Evolutionary conservation across 2,113 vertebrate species (phyloP).

Genomic region (Istiophorus platypterus): DNA sequence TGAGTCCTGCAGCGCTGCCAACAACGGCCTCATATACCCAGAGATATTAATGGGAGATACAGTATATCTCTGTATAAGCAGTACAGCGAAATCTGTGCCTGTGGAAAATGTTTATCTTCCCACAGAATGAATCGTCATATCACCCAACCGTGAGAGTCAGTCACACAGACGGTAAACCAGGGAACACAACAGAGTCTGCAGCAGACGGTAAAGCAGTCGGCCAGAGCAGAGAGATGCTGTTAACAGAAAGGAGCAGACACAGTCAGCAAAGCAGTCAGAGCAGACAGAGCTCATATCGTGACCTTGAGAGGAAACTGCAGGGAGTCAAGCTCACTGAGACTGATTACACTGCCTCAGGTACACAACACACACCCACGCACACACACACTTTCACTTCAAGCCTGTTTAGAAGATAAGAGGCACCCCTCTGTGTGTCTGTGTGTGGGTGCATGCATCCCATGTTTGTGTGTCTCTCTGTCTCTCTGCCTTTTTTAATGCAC

Average conservation of each 20-base stretch:
- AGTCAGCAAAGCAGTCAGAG: not conserved
- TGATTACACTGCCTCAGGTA: constrained; percentile 36
- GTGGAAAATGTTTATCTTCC: not conserved
- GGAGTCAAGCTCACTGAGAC: constrained; percentile 16
- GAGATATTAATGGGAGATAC: not conserved
- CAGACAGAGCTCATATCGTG: constrained; percentile 15
- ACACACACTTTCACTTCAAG: not conserved
- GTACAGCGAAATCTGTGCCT: not conserved
- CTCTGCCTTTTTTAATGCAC: not conserved
- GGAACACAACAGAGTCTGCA: not conserved
- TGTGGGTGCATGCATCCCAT: not conserved
- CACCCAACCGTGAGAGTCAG: not conserved
- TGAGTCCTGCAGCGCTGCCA: not conserved
- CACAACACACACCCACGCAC: not conserved
- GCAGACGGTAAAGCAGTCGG: not conserved
- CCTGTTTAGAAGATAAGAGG: not conserved
- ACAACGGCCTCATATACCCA: not conserved
- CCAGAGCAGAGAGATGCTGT: not conserved
- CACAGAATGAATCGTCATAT: not conserved
- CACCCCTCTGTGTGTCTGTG: not conserved
- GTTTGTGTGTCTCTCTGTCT: not conserved
- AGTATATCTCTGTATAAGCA: too few species aligned
- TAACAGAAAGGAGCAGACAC: not conserved
- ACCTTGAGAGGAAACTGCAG: constrained; percentile 41
- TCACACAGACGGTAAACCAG: not conserved